These are phyloP conservation scores for Elephantulus edwardii DNA, from an alignment of 2,113 vertebrate species.

Conservation along the genomic window DNA sequence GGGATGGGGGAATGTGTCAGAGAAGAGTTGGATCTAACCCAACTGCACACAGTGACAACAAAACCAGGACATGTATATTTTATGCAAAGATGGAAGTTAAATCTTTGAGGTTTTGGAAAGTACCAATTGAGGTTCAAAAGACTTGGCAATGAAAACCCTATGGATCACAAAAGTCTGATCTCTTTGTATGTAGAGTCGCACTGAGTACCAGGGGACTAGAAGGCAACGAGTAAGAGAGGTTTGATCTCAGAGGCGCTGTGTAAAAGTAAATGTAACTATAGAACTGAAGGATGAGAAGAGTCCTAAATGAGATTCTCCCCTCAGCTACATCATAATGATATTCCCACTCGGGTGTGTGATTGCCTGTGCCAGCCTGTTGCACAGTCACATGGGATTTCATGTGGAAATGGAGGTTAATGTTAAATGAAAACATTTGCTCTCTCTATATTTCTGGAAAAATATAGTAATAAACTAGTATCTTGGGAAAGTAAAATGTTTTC, in stretches of 20 bases:
- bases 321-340: background rate
- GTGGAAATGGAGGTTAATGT: background rate
- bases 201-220: background rate
- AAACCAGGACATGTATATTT: background rate
- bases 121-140: background rate
- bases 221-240: background rate
- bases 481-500: background rate
- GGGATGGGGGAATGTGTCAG: too few species aligned
- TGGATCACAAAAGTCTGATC: background rate
- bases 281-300: background rate
- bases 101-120: conserved; percentile 15
- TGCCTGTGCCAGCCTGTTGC: background rate
- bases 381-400: background rate
- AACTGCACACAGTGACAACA: too few species aligned
- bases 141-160: background rate
- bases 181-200: background rate
- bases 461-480: too few species aligned
- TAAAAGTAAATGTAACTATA: background rate
- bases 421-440: conserved; percentile 5
- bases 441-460: background rate
- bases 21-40: too few species aligned
- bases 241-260: background rate
- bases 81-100: background rate
- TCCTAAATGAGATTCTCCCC: background rate
- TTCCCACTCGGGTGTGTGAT: background rate